Evolutionary conservation across 2,113 vertebrate genomes (phyloP).

Genomic region (Nothobranchius kuhntae): DNA sequence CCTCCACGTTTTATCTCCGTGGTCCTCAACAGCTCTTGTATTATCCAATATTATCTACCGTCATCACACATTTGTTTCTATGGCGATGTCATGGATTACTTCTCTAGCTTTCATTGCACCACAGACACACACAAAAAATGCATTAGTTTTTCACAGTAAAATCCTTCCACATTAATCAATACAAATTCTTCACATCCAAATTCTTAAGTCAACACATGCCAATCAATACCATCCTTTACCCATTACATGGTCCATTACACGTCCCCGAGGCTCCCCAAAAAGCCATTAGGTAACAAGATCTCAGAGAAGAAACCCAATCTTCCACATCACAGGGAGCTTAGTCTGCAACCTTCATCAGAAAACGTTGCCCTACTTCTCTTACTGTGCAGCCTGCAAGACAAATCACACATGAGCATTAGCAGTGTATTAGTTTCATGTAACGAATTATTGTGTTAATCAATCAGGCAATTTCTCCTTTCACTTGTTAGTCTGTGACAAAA

Average conservation of each 20-base stretch:
- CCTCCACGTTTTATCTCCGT: constrained; percentile 19
- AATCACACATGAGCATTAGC: constrained; percentile 65
- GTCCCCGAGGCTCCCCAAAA: constrained; percentile 66
- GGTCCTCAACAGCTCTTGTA: constrained; percentile 18
- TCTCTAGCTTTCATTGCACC: constrained; percentile 14
- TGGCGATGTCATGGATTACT: constrained; percentile 26
- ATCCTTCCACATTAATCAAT: constrained; percentile 55
- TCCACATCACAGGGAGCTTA: constrained; percentile 48
- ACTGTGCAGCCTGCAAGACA: constrained; percentile 53
- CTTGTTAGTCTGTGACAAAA: constrained; percentile 77
- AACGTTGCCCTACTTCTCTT: constrained; percentile 45
- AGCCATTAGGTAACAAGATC: constrained; percentile 75
- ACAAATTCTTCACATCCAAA: constrained; percentile 58
- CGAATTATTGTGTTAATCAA: constrained; percentile 80
- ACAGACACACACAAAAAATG: constrained; percentile 14
- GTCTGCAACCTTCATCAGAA: constrained; percentile 50
- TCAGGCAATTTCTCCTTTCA: constrained; percentile 70
- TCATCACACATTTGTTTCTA: constrained; percentile 19
- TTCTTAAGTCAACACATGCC: constrained; percentile 70
- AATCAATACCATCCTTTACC: constrained; percentile 70
- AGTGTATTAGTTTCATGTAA: constrained; percentile 83
- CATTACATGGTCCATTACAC: constrained; percentile 74
- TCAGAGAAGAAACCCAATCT: constrained; percentile 56
- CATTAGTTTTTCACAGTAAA: constrained; percentile 35
- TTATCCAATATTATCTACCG: constrained; percentile 6